Evolutionary conservation across 1,140 invertebrate genomes (phyloP).

Genomic region (Euwallacea fornicatus): DNA sequence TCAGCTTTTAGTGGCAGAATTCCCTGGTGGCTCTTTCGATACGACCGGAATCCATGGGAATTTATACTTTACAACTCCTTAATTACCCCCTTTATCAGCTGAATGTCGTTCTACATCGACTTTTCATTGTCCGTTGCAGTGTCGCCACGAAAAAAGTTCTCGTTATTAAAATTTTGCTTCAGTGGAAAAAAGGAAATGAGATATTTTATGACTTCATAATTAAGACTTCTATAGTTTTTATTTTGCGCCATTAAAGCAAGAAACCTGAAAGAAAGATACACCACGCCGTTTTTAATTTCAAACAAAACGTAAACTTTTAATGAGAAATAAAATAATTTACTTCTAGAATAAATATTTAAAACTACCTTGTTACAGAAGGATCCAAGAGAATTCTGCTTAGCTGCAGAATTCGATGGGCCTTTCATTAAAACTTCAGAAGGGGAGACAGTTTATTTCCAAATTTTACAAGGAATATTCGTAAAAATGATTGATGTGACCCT

Average conservation of each 20-base stretch:
- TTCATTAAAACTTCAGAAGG: too few relatives aligned
- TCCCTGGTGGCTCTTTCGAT: not conserved
- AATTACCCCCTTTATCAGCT: conserved; percentile 19
- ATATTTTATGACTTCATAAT: not conserved
- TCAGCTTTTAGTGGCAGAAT: conserved; percentile 16
- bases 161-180: not conserved
- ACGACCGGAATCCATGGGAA: conserved; percentile 14
- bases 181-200: not conserved
- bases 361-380: too few relatives aligned
- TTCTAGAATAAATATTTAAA: not conserved
- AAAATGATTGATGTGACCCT: too few relatives aligned
- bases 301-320: conserved; percentile 1
- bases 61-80: conserved; percentile 19
- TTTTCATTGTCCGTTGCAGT: not conserved
- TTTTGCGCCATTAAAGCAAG: not conserved
- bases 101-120: conserved; percentile 5
- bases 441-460: too few relatives aligned
- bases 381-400: too few relatives aligned
- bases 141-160: not conserved
- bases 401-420: too few relatives aligned
- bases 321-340: not conserved
- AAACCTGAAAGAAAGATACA: not conserved
- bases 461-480: too few relatives aligned
- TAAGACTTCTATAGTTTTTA: not conserved
- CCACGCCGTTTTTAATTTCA: not conserved